Percentiles rank a stretch among this genome's conserved stretches.
These are phyloP conservation scores for Natator depressus DNA, from an alignment of 2,113 vertebrate species.

Conservation along the genomic window DNA sequence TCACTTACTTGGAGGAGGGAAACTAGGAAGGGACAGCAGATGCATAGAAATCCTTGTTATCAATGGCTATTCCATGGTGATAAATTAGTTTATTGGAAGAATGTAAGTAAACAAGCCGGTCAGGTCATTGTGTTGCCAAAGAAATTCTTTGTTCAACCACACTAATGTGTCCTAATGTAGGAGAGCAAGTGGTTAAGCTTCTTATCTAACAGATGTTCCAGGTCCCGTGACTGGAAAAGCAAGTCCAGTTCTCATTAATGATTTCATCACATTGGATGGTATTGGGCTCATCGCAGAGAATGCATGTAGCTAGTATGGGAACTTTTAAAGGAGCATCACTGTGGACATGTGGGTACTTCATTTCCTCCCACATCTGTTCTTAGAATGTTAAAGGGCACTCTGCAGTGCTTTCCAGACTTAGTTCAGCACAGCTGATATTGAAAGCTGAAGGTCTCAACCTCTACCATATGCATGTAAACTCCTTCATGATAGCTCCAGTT, in stretches of 20 bases:
- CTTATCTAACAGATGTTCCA: background rate
- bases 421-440: background rate
- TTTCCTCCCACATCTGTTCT: accelerated
- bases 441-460: background rate
- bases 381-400: background rate
- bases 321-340: background rate
- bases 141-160: background rate
- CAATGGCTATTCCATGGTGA: background rate
- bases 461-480: background rate
- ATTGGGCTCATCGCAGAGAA: accelerated
- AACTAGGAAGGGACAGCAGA: background rate
- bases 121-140: background rate
- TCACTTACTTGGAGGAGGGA: background rate
- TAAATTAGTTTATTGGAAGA: no score
- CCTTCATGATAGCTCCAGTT: background rate
- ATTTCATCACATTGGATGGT: accelerated
- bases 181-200: accelerated
- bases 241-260: background rate
- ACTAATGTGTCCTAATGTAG: accelerated
- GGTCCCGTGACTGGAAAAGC: background rate
- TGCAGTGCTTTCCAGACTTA: background rate
- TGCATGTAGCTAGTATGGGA: accelerated
- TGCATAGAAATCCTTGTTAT: background rate
- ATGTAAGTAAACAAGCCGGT: background rate
- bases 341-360: background rate